Conservation (phyloP, 2,797 vertebrate species). For the Enteromius afrohamiltoni region DNA sequence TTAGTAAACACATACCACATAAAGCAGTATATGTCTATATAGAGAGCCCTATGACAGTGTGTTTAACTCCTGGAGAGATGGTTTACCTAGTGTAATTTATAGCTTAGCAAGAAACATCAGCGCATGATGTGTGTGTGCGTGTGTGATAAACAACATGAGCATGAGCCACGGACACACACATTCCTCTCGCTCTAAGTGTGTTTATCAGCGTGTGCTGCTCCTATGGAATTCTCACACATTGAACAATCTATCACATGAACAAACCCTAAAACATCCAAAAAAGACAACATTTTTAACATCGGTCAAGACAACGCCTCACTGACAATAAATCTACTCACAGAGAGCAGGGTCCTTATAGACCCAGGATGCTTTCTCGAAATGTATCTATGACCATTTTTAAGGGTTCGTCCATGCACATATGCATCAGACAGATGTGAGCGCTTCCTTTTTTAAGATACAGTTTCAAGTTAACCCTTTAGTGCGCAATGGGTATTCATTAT, state of each 20-base stretch:
- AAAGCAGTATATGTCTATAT: neutral
- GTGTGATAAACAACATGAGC: slow-evolving; percentile 23
- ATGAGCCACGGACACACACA: slow-evolving; percentile 12
- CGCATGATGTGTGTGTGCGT: neutral
- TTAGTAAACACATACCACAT: neutral
- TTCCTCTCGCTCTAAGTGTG: slow-evolving; percentile 15
- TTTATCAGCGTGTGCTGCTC: slow-evolving; percentile 15
- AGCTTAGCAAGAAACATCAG: neutral
- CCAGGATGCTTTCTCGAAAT: neutral
- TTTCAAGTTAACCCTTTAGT: neutral
- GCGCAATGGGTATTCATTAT: neutral
- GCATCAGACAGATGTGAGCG: neutral
- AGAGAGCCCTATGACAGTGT: slow-evolving; percentile 2
- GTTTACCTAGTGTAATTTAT: slow-evolving; percentile 37
- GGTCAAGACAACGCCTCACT: neutral
- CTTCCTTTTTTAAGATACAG: slow-evolving; percentile 1
- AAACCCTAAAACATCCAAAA: neutral
- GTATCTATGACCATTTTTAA: neutral
- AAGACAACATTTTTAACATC: slow-evolving; percentile 17
- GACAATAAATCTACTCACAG: neutral
- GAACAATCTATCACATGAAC: slow-evolving; percentile 10
- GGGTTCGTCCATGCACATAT: neutral
- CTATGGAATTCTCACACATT: slow-evolving; percentile 13
- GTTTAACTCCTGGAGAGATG: slow-evolving; percentile 9
- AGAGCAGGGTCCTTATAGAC: neutral